Percentiles rank a stretch among this genome's conserved stretches.
Conservation (phyloP, 2,888 invertebrate species). For the Parasteatoda lunata region DNA sequence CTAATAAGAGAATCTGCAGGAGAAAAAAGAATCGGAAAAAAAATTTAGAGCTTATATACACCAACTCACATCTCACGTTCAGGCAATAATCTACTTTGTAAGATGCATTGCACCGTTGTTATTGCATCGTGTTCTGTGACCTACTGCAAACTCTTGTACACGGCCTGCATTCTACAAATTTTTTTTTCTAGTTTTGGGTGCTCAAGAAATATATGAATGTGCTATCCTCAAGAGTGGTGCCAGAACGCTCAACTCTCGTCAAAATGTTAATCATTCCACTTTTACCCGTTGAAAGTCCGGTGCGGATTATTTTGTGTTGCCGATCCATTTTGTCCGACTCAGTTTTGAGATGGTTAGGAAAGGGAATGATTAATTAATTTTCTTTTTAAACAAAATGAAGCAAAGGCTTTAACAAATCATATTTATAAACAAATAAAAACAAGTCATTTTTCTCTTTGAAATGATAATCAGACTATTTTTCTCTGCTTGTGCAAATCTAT, state of each 20-base stretch:
- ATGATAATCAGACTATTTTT: constrained; percentile 57
- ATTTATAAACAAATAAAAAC: not conserved
- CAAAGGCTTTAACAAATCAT: constrained; percentile 10
- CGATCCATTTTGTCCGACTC: constrained; percentile 2
- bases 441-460: constrained; percentile 17
- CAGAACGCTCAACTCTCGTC: constrained; percentile 2
- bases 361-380: constrained; percentile 34
- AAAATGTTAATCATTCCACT: constrained; percentile 55
- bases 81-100: constrained; percentile 68
- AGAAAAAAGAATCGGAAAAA: constrained; percentile 54
- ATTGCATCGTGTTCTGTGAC: constrained; percentile 57
- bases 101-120: constrained; percentile 66
- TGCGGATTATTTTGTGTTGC: constrained; percentile 22
- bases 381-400: constrained; percentile 5
- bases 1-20: constrained; percentile 66
- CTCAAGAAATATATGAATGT: constrained; percentile 50
- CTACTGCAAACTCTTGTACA: constrained; percentile 33
- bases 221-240: constrained; percentile 13
- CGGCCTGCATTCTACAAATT: constrained; percentile 44
- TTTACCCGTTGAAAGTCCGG: not conserved
- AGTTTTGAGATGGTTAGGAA: not conserved
- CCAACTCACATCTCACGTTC: constrained; percentile 66
- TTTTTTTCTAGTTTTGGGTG: constrained; percentile 49
- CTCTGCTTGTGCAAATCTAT: constrained; percentile 23
- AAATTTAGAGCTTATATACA: constrained; percentile 66